Conservation (phyloP, 2,888 invertebrate species). For the Perdita meconis region DNA sequence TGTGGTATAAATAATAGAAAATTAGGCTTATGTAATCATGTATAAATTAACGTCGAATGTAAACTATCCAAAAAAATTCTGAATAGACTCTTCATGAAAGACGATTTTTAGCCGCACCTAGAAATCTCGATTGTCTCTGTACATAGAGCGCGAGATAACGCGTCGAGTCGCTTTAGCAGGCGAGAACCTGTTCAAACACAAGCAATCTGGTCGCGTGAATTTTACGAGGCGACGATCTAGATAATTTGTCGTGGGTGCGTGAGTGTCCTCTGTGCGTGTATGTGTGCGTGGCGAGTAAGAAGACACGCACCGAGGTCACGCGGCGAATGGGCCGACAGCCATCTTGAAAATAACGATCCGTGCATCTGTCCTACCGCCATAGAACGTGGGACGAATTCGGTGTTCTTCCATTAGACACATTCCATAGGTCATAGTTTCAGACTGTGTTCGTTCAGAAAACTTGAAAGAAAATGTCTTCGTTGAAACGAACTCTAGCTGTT, state of each 20-base stretch:
- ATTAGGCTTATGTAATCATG: too few relatives aligned
- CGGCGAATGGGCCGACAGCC: conserved; percentile 76
- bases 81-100: too few relatives aligned
- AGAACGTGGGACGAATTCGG: conserved; percentile 42
- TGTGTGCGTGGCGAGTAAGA: conserved; percentile 10
- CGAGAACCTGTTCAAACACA: background rate
- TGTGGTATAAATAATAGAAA: too few relatives aligned
- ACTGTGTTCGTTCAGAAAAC: background rate
- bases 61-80: too few relatives aligned
- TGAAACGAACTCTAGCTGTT: too few relatives aligned
- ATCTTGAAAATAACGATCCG: conserved; percentile 81
- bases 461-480: too few relatives aligned
- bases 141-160: background rate
- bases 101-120: too few relatives aligned
- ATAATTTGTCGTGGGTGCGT: background rate
- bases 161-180: background rate
- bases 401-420: conserved; percentile 52
- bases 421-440: background rate
- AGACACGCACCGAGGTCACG: conserved; percentile 76
- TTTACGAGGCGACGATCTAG: background rate
- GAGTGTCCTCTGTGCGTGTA: conserved; percentile 11
- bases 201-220: background rate
- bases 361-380: conserved; percentile 74
- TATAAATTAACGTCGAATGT: too few relatives aligned
- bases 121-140: background rate